Evolutionary conservation across 2,113 vertebrate genomes (phyloP).

Genomic region (Euleptes europaea): DNA sequence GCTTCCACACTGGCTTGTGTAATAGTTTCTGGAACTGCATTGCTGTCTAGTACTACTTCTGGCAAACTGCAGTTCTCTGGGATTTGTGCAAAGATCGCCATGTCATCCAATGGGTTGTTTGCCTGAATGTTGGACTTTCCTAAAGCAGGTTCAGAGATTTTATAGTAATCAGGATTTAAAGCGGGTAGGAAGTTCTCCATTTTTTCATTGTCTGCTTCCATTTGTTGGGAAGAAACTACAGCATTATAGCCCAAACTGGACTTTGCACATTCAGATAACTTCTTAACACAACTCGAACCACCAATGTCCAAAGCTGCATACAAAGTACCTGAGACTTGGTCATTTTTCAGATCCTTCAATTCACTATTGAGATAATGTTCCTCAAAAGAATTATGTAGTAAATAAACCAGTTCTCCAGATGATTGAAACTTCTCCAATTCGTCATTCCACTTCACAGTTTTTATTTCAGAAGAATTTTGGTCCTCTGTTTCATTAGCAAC

Average conservation of each 20-base stretch:
- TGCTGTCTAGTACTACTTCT: not conserved
- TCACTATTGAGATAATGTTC: slow-evolving; percentile 42
- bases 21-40: slow-evolving; percentile 24
- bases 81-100: slow-evolving; percentile 20
- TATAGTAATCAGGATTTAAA: slow-evolving; percentile 26
- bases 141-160: slow-evolving; percentile 31
- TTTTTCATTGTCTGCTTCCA: slow-evolving; percentile 45
- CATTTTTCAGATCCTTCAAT: slow-evolving; percentile 56
- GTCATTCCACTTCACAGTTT: slow-evolving; percentile 30
- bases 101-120: slow-evolving; percentile 20
- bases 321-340: slow-evolving; percentile 32
- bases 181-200: slow-evolving; percentile 45
- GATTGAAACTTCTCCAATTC: slow-evolving; percentile 43
- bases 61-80: slow-evolving; percentile 12
- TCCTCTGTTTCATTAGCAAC: slow-evolving; percentile 35
- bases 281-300: slow-evolving; percentile 39
- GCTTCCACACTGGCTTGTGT: slow-evolving; percentile 26
- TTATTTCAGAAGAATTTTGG: slow-evolving; percentile 27
- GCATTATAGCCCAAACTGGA: slow-evolving; percentile 46
- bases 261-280: slow-evolving; percentile 65
- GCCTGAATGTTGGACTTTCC: slow-evolving; percentile 40
- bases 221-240: slow-evolving; percentile 48
- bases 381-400: slow-evolving; percentile 82
- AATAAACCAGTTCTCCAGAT: slow-evolving; percentile 80
- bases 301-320: slow-evolving; percentile 32